A percentile compares a stretch with the other conserved stretches of the same genome.
phyloP scores from a whole-genome alignment of 2,797 vertebrate genomes.

The Periparus ater region DNA sequence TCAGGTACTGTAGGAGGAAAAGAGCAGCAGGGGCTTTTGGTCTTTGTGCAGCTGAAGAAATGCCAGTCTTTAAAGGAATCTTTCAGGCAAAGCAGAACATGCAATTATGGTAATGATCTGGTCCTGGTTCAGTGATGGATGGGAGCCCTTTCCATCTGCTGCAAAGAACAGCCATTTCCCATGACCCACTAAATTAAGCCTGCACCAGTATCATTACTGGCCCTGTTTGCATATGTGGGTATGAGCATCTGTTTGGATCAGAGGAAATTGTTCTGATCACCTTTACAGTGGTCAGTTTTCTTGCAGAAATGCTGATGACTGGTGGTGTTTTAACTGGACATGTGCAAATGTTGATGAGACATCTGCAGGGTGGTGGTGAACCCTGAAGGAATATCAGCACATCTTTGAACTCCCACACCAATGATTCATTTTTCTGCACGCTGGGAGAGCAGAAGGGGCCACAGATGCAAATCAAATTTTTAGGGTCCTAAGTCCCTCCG shows the following conservation, averaged over 20 bases:
- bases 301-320: background rate
- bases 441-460: background rate
- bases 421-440: background rate
- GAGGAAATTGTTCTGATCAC: background rate
- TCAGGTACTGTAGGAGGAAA: background rate
- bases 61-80: background rate
- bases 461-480: background rate
- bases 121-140: background rate
- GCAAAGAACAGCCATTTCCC: background rate
- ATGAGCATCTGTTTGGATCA: background rate
- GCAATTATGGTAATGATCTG: background rate
- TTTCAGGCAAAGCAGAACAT: background rate
- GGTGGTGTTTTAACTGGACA: background rate
- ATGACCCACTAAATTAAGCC: background rate
- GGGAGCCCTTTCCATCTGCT: background rate
- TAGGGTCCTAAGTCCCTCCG: background rate
- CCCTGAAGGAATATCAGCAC: background rate
- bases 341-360: background rate
- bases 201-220: background rate
- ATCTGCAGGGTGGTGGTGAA: background rate
- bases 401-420: background rate
- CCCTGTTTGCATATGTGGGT: background rate
- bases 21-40: background rate
- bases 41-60: background rate
- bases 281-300: fast-evolving